Percentiles rank a stretch among this genome's conserved stretches.
phyloP scores from a whole-genome alignment of 2,888 invertebrate species.

The Catocala fraxini region DNA sequence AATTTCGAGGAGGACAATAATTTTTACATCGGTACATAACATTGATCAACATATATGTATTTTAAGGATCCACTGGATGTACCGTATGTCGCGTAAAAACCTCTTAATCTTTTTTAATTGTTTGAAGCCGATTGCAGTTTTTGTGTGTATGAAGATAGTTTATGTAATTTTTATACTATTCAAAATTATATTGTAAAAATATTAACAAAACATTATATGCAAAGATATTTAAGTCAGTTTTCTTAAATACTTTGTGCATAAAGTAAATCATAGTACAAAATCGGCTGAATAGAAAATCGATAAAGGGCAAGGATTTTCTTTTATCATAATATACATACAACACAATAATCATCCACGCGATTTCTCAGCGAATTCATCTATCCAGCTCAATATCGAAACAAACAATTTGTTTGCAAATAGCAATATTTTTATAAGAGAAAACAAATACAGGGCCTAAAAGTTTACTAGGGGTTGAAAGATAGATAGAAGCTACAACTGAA shows the following conservation, averaged over 20 bases:
- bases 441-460: constrained; percentile 49
- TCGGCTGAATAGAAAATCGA: neutral
- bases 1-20: constrained; percentile 66
- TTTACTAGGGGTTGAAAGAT: constrained; percentile 50
- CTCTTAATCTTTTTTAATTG: constrained; percentile 38
- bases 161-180: neutral
- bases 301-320: constrained; percentile 5
- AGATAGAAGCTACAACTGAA: constrained; percentile 49
- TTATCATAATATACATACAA: constrained; percentile 13
- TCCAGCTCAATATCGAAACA: constrained; percentile 23
- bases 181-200: too few species aligned
- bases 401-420: constrained; percentile 43
- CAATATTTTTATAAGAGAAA: constrained; percentile 47
- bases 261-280: neutral
- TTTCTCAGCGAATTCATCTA: constrained; percentile 28
- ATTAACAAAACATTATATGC: too few species aligned
- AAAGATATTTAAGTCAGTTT: too few species aligned
- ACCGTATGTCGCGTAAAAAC: constrained; percentile 29
- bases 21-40: constrained; percentile 58
- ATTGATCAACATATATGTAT: constrained; percentile 38
- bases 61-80: constrained; percentile 38
- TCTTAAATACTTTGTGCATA: too few species aligned
- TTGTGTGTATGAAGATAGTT: neutral
- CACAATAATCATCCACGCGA: constrained; percentile 25
- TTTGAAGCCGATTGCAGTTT: neutral